phyloP scores from a whole-genome alignment of 2,113 vertebrate species.

The Heloderma charlesbogerti region DNA sequence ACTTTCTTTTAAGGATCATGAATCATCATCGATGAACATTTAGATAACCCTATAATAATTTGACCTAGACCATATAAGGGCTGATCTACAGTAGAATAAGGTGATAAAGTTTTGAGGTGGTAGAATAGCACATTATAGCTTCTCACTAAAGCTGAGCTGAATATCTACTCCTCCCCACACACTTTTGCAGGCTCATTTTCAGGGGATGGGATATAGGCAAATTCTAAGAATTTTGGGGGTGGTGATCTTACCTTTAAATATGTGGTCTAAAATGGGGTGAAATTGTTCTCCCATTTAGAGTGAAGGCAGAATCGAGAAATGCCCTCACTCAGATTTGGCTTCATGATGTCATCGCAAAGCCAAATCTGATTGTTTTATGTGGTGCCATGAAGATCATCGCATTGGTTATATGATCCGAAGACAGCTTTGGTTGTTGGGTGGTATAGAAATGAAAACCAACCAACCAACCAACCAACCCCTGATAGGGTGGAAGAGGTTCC shows the following conservation, averaged over 20 bases:
- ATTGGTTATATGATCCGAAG: neutral
- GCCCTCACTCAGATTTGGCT: neutral
- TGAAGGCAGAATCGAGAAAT: neutral
- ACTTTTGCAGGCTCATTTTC: no score
- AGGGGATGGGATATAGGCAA: no score
- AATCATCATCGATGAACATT: neutral
- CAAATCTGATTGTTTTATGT: neutral
- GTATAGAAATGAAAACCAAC: no score
- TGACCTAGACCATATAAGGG: neutral
- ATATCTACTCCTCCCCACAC: no score
- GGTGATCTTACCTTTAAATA: no score
- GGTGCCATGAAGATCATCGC: neutral
- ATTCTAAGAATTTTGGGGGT: no score
- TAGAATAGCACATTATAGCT: neutral
- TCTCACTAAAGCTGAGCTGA: no score
- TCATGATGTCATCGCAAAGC: neutral
- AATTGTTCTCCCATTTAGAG: no score
- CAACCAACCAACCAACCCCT: no score
- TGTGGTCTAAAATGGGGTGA: no score
- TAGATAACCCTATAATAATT: neutral
- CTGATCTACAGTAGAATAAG: neutral
- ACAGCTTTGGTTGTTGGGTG: no score
- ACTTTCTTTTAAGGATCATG: conserved; percentile 33
- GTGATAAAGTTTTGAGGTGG: neutral
- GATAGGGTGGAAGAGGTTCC: neutral